Evolutionary conservation across 1,140 invertebrate species (phyloP).

Genomic region (Drosophila sechellia): DNA sequence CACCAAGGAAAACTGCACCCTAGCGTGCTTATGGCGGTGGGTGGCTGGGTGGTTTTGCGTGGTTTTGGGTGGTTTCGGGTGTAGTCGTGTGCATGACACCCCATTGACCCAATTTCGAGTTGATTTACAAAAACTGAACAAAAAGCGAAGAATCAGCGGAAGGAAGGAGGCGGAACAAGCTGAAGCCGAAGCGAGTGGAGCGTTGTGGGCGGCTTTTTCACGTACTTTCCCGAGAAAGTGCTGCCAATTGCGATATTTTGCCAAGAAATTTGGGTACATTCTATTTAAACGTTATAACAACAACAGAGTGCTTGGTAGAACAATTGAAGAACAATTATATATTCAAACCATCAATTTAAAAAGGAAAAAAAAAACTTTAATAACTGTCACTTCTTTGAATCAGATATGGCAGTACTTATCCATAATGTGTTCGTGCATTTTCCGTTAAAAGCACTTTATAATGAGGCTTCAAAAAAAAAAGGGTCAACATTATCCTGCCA

Average conservation of each 20-base stretch:
- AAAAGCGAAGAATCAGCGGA: constrained; percentile 44
- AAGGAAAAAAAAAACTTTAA: too few relatives aligned
- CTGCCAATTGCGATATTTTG: constrained; percentile 23
- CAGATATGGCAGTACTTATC: background rate
- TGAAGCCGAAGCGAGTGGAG: constrained; percentile 15
- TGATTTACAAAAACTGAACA: constrained; percentile 73
- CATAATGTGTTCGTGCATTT: background rate
- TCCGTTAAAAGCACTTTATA: constrained; percentile 4
- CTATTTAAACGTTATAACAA: background rate
- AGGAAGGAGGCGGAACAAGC: constrained; percentile 21
- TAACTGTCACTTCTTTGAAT: background rate
- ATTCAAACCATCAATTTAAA: too few relatives aligned
- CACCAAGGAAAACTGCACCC: constrained; percentile 30
- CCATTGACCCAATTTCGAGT: constrained; percentile 79
- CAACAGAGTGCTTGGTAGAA: too few relatives aligned
- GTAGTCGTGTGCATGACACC: constrained; percentile 62
- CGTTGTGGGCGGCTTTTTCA: constrained; percentile 39
- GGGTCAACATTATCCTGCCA: background rate
- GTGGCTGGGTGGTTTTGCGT: constrained; percentile 1
- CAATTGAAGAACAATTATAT: too few relatives aligned
- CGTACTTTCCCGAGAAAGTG: constrained; percentile 23
- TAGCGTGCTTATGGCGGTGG: constrained; percentile 11
- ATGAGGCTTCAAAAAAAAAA: constrained; percentile 3
- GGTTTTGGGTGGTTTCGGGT: background rate
- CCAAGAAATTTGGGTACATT: background rate